Base-by-base conservation (phyloP, 2,797 vertebrate genomes). In the Typhlichthys eigenmanni region DNA sequence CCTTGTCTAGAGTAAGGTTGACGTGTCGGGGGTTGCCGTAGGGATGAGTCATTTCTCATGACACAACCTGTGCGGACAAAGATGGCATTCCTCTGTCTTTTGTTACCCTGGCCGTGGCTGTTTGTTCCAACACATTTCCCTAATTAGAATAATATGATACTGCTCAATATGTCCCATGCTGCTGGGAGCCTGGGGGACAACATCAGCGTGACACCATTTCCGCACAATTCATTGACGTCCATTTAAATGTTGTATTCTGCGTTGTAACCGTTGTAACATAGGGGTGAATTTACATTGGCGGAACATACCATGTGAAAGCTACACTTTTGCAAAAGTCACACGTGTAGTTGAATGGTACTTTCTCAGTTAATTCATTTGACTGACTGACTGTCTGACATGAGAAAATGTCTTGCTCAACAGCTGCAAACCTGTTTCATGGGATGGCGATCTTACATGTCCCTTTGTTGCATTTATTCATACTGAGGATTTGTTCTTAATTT, bases 91-190 rank as follows among this genome's bases (percentile, higher is more conserved):
- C 85, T 77, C 75, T 67, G 43, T 71, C 78, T 85, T 88, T 90
- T 90, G 87, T 90, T 85, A 74, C 75, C 73, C 72, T 1, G 71
- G 66, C 34, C 34, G 0, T 78, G 84, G 72, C 75, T 78, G 70
- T 88, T 89, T 86, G 78, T 88, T 80, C 81, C 83, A 82, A 88
- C 84, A 88, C 85, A 88, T 88, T 90, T 89, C 78, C 83, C 82
- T 87, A 84, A 87, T 87, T 86, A 85, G 79, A 89, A 89, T 87
- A 79, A 90, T 89, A 83, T 75, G 80, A 82, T 87, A 73, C 47
- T 65, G 81, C 69, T 85, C 85, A 78, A 83, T 85, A 58, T 62
- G 75, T 80, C 85, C 68, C 87, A 89, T 88, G 87, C 85, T 87
- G 85, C 79, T 88, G 84, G 80, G 85, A 89, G 83, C 79, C 82